Conservation (phyloP, 2,113 vertebrate species). For the Blennius ocellaris region DNA sequence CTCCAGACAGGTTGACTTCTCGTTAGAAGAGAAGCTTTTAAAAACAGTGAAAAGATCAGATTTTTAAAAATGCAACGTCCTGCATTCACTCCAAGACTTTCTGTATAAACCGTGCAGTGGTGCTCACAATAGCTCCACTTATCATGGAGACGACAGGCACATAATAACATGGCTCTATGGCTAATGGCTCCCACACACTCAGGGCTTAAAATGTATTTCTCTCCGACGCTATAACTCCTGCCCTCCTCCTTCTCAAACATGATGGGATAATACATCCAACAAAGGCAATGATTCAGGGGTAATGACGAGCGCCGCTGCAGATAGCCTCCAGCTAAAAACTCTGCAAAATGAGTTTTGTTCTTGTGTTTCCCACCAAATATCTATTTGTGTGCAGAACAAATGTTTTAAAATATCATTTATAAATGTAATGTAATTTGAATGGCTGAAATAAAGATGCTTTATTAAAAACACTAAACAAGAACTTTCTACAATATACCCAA, state of each 20-base stretch:
- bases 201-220: slow-evolving; percentile 65
- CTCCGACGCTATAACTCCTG: slow-evolving; percentile 52
- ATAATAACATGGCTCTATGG: slow-evolving; percentile 69
- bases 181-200: slow-evolving; percentile 75
- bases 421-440: not conserved
- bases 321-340: slow-evolving; percentile 20
- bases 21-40: not conserved
- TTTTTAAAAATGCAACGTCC: slow-evolving; percentile 41
- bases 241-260: slow-evolving; percentile 41
- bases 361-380: slow-evolving; percentile 21
- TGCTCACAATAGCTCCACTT: slow-evolving; percentile 67
- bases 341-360: not conserved
- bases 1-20: not conserved
- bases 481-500: no score
- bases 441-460: not conserved
- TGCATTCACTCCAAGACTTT: slow-evolving; percentile 40
- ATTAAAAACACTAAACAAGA: no score
- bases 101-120: slow-evolving; percentile 44
- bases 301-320: slow-evolving; percentile 27
- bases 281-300: slow-evolving; percentile 50
- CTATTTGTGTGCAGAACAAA: not conserved
- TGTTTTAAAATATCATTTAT: not conserved
- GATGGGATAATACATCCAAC: slow-evolving; percentile 54
- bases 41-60: slow-evolving; percentile 38
- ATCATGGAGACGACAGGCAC: slow-evolving; percentile 71